Evolutionary conservation across 2,797 vertebrate genomes (phyloP), one percentile per base, ranked within the genome.

Genomic region (Parauchenoglanis punctatus): DNA sequence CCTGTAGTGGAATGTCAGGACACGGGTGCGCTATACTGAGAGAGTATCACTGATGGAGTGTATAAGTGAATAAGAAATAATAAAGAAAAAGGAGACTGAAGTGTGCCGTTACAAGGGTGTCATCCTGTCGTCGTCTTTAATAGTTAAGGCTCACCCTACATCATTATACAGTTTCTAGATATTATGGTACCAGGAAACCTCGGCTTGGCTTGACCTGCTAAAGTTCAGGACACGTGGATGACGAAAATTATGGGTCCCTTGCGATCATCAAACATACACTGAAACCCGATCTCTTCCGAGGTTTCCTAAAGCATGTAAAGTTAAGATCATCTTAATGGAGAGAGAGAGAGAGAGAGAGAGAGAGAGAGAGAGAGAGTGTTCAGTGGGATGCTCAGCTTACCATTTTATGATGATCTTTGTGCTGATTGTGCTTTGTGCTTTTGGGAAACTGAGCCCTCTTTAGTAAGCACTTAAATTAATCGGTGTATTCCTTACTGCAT

Each of bases 361-460:
- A 28, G 63, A 40, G 12, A 46, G 40, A 46, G 2, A 20, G 35
- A 44, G 40, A 46, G 20, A 11, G 70, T 11, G 49, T 52, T 76
- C 13, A 76, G 20, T 49, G 72, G 44, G 23, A 28, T 73, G 70
- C 8, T 23, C 20, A 2, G 3, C 18, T 10, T 44, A 75, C 28
- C 8, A 20, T 80, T 80, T 58, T 80, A 80, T 20, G 77, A 58
- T 35, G n/a, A 78, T 28, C 31, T 35, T 80, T 59, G 77, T 59
- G 54, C 54, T 80, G n/a, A 80, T 77, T 77, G 52, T 77, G 75
- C 52, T 56, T 58, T 80, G 52, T 59, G 77, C 31, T 8, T 80
- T 80, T 59, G 31, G 31, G 77, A 80, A 80, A 59, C 28, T 4
- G 7, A 78, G 75, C 52, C 28, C 13, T 35, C 56, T 58, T 35